Base-by-base conservation (phyloP, 2,113 vertebrate genomes). In the Lipophrys pholis region DNA sequence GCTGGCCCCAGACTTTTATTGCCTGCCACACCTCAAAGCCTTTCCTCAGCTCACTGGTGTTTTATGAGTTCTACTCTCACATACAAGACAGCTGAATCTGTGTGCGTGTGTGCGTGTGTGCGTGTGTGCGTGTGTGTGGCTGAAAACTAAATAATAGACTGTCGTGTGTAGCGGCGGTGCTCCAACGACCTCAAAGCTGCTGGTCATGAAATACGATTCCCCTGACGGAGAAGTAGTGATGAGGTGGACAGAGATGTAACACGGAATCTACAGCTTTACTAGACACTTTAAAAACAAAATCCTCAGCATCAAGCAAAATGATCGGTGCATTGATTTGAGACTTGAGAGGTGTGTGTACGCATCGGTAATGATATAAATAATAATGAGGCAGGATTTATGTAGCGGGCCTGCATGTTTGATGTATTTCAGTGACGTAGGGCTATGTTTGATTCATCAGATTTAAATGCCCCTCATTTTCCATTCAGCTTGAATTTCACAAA, bases 1-100 rank as follows among this genome's bases (percentile, higher is more conserved):
- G 82, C 87, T 82, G 84, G 82, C 73, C 73, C 35, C 60, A 51
- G 86, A 80, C 82, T 69, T 88, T 92, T 90, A 92, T 81, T 81
- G 69, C 70, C 78, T 77, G 82, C 84, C 88, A 81, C 80, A 82
- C 82, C 72, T 73, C 78, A 67, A 52, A 71, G 76, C 41, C 15
- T 6, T 11, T 59, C 70, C 62, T 39, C 65, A 65, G 78, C 63
- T 85, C 83, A 70, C 60, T 16, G 64, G 54, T 90, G 85, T 71
- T 92, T 92, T 91, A 92, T 88, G 83, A 49, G 57, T 8, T 14
- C 73, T 74, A 58, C 79, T 83, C 61, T 43, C 60, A 67, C 68
- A 75, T 74, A 73, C 72, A 57, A 71, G 77, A 51, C 79, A 51
- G 83, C 74, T 66, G 60, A 46, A 58, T 57, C 9, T 11, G 63